phyloP scores from a whole-genome alignment of 2,797 vertebrate genomes.

The Echiichthys vipera region DNA sequence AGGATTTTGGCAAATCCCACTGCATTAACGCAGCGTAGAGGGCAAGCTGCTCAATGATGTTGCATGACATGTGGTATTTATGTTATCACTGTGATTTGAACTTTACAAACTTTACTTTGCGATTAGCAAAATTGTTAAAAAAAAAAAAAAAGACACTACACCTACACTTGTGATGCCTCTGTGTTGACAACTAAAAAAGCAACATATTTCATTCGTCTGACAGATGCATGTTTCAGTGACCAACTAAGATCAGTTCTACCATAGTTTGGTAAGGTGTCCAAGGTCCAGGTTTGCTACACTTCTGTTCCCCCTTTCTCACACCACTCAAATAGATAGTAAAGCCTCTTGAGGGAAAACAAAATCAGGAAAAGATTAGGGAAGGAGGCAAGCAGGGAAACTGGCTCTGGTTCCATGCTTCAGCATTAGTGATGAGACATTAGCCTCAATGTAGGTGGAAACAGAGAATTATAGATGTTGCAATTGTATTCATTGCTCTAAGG shows the following conservation, averaged over 20 bases:
- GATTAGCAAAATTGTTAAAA: constrained; percentile 16
- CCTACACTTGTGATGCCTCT: not conserved
- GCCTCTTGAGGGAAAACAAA: constrained; percentile 51
- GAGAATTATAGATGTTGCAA: constrained; percentile 14
- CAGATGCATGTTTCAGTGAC: not conserved
- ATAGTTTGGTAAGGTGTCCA: not conserved
- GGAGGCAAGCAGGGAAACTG: constrained; percentile 25
- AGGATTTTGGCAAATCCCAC: constrained; percentile 49
- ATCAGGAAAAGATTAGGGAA: constrained; percentile 41
- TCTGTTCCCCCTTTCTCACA: constrained; percentile 14
- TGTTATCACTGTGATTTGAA: constrained; percentile 15
- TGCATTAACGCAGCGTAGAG: constrained; percentile 36
- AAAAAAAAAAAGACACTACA: no score
- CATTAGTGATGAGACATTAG: constrained; percentile 61
- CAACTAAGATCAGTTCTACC: not conserved
- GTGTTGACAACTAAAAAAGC: constrained; percentile 15
- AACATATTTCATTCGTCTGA: constrained; percentile 21
- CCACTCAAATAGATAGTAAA: constrained; percentile 33
- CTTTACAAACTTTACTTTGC: no score
- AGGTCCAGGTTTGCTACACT: constrained; percentile 26
- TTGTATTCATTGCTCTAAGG: not conserved
- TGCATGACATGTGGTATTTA: constrained; percentile 15
- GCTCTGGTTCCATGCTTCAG: constrained; percentile 37
- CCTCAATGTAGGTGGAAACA: constrained; percentile 22
- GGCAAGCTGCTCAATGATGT: constrained; percentile 41